Percentiles rank a stretch among this genome's conserved stretches.
Evolutionary conservation across 2,797 vertebrate genomes (phyloP).

Genomic region (Anguilla pacifica): DNA sequence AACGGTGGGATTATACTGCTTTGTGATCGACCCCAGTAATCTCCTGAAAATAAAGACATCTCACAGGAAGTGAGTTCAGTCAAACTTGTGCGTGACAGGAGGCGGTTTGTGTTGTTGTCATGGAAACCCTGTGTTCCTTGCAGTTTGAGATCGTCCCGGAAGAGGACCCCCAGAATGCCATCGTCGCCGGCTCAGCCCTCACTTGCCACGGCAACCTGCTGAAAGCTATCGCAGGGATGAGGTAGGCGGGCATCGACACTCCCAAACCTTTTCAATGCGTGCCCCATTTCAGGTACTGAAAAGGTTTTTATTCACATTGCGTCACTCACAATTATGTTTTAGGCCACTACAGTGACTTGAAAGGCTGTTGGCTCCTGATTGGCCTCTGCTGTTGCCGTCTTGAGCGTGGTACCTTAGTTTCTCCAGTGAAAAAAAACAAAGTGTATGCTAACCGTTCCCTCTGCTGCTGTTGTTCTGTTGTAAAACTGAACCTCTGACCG

Average conservation of each 20-base stretch:
- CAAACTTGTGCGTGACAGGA: neutral
- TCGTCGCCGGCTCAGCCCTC: conserved; percentile 77
- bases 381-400: neutral
- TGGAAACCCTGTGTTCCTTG: conserved; percentile 20
- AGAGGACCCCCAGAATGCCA: conserved; percentile 85
- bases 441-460: neutral
- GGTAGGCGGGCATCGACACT: conserved; percentile 56
- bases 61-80: neutral
- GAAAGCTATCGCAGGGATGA: conserved; percentile 71
- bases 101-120: neutral
- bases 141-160: conserved; percentile 91
- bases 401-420: neutral
- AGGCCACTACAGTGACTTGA: neutral
- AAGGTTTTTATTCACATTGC: neutral
- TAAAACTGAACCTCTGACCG: neutral
- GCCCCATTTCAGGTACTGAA: neutral
- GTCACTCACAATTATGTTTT: neutral
- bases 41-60: neutral
- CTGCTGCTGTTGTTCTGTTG: neutral
- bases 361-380: neutral
- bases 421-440: neutral
- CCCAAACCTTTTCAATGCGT: neutral
- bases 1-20: neutral
- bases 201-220: conserved; percentile 83
- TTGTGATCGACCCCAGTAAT: neutral